A percentile compares a stretch with the other conserved stretches of the same genome.
phyloP scores from a whole-genome alignment of 2,797 vertebrate genomes.

The Typhlichthys eigenmanni region DNA sequence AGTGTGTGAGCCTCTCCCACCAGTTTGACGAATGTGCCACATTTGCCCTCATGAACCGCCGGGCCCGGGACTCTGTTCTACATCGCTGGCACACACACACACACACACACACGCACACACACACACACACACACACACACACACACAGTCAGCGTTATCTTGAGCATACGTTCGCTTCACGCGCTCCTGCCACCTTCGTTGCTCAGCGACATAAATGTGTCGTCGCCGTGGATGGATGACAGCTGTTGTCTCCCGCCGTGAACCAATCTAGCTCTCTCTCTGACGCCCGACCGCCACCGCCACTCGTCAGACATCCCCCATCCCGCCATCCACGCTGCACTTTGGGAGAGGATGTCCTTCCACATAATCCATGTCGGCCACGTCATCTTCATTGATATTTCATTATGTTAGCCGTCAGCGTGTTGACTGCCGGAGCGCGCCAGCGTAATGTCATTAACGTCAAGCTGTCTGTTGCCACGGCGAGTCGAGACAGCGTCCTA shows the following conservation, averaged over 20 bases:
- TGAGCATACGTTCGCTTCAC: neutral
- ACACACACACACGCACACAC: conserved; percentile 26
- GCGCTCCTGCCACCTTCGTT: too few species aligned
- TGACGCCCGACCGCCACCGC: conserved; percentile 8
- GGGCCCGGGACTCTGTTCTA: conserved; percentile 77
- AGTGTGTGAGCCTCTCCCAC: conserved; percentile 84
- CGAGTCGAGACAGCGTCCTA: conserved; percentile 36
- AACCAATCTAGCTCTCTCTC: conserved; percentile 26
- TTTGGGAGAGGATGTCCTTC: conserved; percentile 45
- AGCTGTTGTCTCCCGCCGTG: conserved; percentile 42
- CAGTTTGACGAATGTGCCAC: conserved; percentile 90
- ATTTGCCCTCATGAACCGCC: conserved; percentile 89
- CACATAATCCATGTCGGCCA: conserved; percentile 29
- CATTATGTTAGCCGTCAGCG: conserved; percentile 53
- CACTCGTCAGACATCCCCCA: neutral
- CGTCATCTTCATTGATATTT: conserved; percentile 43
- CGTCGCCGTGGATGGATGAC: conserved; percentile 37
- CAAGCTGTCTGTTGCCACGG: conserved; percentile 15
- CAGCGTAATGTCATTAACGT: conserved; percentile 59
- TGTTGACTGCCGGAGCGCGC: conserved; percentile 52
- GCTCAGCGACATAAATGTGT: conserved; percentile 36
- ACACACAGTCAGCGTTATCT: conserved; percentile 13
- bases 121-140: conserved; percentile 20
- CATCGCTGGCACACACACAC: conserved; percentile 71
- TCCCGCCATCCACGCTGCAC: conserved; percentile 5